Percentiles rank a stretch among this genome's conserved stretches.
phyloP scores from a whole-genome alignment of 2,113 vertebrate species.

The Buteo buteo region DNA sequence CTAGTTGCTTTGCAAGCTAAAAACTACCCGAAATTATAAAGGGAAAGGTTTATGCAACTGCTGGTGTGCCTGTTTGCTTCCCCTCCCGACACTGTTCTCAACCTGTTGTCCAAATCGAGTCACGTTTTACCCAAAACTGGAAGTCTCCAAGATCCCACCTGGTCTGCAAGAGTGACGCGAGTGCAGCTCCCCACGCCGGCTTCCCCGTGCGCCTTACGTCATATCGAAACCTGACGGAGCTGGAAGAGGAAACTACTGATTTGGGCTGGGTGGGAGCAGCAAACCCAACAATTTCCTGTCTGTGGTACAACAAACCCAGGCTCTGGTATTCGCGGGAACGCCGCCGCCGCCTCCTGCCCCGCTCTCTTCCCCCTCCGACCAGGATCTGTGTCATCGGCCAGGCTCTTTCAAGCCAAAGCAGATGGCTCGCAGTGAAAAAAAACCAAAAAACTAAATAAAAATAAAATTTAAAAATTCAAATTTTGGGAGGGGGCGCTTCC shows the following conservation, averaged over 20 bases:
- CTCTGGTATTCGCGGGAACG: background rate
- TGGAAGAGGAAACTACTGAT: conserved; percentile 61
- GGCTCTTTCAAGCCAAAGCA: background rate
- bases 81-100: background rate
- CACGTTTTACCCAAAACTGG: accelerated
- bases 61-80: background rate
- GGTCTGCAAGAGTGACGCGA: background rate
- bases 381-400: accelerated
- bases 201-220: background rate
- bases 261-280: conserved; percentile 53
- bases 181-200: background rate
- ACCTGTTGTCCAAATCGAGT: background rate
- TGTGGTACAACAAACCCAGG: conserved; percentile 37
- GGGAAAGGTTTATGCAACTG: background rate
- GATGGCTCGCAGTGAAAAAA: background rate
- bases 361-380: background rate
- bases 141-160: background rate
- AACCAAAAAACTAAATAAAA: background rate
- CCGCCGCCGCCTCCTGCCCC: background rate
- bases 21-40: background rate
- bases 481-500: too few relatives aligned
- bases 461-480: background rate
- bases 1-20: background rate
- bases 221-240: conserved; percentile 25
- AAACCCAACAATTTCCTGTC: conserved; percentile 65